Conservation (phyloP, 2,797 vertebrate species). For the Pogonophryne albipinna region DNA sequence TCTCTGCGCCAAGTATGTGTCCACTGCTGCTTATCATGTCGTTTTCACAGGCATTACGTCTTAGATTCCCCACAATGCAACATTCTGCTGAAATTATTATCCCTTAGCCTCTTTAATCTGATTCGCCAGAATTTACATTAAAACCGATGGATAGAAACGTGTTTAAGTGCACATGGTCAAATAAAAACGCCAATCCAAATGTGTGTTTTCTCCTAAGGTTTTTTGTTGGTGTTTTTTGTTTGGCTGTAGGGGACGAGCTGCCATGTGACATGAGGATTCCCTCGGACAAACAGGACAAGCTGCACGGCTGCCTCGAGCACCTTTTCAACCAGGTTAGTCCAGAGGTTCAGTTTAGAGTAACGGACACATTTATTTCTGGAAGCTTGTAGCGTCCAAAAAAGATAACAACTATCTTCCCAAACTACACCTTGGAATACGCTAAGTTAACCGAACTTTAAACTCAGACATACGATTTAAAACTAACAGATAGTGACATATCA, state of each 20-base stretch:
- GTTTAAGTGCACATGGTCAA: slow-evolving; percentile 17
- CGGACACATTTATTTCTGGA: not conserved
- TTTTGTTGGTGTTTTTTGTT: slow-evolving; percentile 19
- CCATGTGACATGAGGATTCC: slow-evolving; percentile 98
- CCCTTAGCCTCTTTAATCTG: slow-evolving; percentile 3
- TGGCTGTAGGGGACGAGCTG: slow-evolving; percentile 92
- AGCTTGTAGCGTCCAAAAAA: no score
- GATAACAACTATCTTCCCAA: not conserved
- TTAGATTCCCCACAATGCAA: slow-evolving; percentile 7
- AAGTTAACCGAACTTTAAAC: not conserved
- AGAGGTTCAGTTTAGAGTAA: not conserved
- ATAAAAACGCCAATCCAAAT: slow-evolving; percentile 7
- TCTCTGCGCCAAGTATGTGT: slow-evolving; percentile 38
- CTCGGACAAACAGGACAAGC: slow-evolving; percentile 97
- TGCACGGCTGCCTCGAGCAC: slow-evolving; percentile 97
- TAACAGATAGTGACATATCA: no score
- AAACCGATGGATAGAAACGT: slow-evolving; percentile 23
- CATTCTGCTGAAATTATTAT: not conserved
- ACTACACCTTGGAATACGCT: slow-evolving; percentile 1
- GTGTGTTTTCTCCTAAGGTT: not conserved
- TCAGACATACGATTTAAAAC: no score
- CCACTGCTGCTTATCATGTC: slow-evolving; percentile 34
- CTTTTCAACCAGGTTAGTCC: slow-evolving; percentile 95
- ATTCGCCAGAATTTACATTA: slow-evolving; percentile 17
- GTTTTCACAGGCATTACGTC: slow-evolving; percentile 33